A percentile compares a stretch with the other conserved stretches of the same genome.
These are phyloP conservation scores for Xanthorhoe spadicearia DNA, from an alignment of 2,888 invertebrate species.

Conservation along the genomic window DNA sequence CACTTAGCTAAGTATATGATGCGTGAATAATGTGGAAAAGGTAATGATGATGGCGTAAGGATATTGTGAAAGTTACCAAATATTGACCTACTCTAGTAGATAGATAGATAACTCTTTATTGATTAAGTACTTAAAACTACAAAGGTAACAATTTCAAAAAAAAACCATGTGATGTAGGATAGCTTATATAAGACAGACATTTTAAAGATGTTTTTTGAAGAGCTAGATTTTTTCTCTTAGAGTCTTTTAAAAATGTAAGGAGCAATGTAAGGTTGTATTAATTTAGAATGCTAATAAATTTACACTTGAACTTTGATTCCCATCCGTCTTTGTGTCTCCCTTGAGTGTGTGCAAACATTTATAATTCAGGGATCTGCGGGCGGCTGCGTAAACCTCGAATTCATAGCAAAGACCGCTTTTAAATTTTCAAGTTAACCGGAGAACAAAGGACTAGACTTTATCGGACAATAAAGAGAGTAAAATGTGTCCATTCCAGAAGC, in stretches of 20 bases:
- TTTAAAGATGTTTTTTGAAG: background rate
- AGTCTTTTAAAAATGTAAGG: background rate
- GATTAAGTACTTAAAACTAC: too few species aligned
- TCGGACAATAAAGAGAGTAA: conserved; percentile 75
- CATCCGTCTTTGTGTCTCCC: conserved; percentile 27
- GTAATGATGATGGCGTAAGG: conserved; percentile 20
- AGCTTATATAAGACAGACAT: background rate
- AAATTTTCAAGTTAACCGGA: conserved; percentile 72
- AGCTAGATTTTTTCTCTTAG: background rate
- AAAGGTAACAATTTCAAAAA: too few species aligned
- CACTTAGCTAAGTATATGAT: conserved; percentile 34
- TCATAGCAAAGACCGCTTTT: conserved; percentile 74
- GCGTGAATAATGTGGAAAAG: conserved; percentile 38
- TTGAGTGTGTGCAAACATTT: conserved; percentile 53
- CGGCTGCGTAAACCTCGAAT: conserved; percentile 61
- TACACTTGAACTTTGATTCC: conserved; percentile 42
- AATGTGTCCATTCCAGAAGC: conserved; percentile 73
- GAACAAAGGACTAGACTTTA: conserved; percentile 75
- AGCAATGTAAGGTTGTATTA: background rate
- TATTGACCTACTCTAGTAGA: background rate
- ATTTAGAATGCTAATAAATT: conserved; percentile 12
- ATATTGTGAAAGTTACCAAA: conserved; percentile 18
- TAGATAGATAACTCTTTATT: too few species aligned
- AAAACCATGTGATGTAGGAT: too few species aligned
- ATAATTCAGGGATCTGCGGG: conserved; percentile 69